Evolutionary conservation across 2,888 invertebrate genomes (phyloP).

Genomic region (Amorpha juglandis): DNA sequence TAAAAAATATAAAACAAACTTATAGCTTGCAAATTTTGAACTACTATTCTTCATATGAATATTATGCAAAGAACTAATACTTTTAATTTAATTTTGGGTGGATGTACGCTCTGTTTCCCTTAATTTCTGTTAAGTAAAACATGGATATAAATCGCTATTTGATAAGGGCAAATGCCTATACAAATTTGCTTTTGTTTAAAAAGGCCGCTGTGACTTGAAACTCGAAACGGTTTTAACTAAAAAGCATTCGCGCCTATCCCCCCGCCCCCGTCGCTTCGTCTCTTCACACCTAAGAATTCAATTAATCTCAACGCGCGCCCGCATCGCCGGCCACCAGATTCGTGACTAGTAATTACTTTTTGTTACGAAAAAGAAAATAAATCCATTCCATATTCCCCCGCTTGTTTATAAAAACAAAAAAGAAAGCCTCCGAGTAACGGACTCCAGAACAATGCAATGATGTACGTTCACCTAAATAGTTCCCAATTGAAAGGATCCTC

Average conservation of each 20-base stretch:
- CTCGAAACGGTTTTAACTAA: conserved; percentile 44
- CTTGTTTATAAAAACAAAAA: conserved; percentile 60
- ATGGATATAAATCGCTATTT: neutral
- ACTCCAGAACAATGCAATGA: conserved; percentile 58
- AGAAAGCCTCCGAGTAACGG: conserved; percentile 56
- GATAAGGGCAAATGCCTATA: neutral
- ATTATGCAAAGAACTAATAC: too few species aligned
- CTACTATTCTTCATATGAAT: too few species aligned
- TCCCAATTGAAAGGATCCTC: conserved; percentile 39
- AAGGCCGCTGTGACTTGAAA: conserved; percentile 38
- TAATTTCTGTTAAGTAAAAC: neutral
- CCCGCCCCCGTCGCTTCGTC: conserved; percentile 49
- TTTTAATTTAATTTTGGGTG: too few species aligned
- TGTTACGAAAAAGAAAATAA: conserved; percentile 60
- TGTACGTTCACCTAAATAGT: conserved; percentile 55
- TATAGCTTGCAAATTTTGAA: too few species aligned
- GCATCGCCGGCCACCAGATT: conserved; percentile 63
- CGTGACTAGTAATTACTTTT: conserved; percentile 81
- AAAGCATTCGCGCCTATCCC: conserved; percentile 55
- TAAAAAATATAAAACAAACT: too few species aligned
- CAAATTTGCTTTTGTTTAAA: neutral
- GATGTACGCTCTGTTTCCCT: too few species aligned
- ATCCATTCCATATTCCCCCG: conserved; percentile 49
- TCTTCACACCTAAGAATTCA: conserved; percentile 82
- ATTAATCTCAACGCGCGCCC: conserved; percentile 72